Base-by-base conservation (phyloP, 2,888 invertebrate species). In the Meloe dianella region DNA sequence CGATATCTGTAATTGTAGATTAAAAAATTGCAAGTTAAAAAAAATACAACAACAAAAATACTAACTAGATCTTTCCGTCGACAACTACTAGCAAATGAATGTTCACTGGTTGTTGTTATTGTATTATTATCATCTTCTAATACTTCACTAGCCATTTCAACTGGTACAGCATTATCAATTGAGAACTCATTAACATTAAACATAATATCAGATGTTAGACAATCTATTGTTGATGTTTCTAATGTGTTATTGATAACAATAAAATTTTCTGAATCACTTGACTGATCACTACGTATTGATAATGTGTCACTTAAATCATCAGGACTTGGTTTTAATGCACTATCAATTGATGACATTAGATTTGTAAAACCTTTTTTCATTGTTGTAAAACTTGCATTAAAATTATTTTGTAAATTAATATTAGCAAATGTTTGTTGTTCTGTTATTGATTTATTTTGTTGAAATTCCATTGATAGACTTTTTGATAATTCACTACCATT, bases 261-360 rank as follows among this genome's bases (percentile, higher is more conserved):
- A 80, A 91, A 95, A 74, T 93, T 91, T 77, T 94, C 94, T 71
- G 94, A 95, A 84, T 96, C 96, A 0, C 94, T 94, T 74, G 93
- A 94, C 38, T 91, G 90, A 69, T 95, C 95, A 73, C 95, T 95
- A 74, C 90, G 87, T 75, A 92, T 88, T 0, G 92, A 92, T 71
- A 91, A 85, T 0, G 90, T 90, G 78, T 93, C 92, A 77, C 92
- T 92, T 61, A 89, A 89, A 67, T 92, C 92, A 78, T 94, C 93
- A 63, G 91, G 88, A 57, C 87, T 88, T 2, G 89, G 86, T 71
- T 92, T 92, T 65, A 91, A 84, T n/a, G 92, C 94, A 71, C 90
- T 91, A 84, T 95, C 94, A 66, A 95, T 87, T 0, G 93, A 93
- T 63, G 93, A 92, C 89, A 94, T 93, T 41, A 95, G 87, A 67